Base-by-base conservation (phyloP, 2,797 vertebrate species). In the Chromis chromis region DNA sequence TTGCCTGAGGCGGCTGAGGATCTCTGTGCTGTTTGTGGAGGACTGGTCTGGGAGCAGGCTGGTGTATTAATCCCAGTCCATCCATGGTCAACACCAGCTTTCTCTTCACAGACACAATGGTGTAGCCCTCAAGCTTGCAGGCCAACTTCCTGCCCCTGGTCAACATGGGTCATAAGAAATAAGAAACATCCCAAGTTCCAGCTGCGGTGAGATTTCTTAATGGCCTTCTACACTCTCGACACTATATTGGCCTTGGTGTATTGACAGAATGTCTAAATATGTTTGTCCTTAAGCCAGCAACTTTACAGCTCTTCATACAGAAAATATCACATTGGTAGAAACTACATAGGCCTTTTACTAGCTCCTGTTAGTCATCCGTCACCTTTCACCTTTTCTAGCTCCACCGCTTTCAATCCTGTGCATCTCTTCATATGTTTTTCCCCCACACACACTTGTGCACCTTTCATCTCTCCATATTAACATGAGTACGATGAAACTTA, bases 111-210 rank as follows among this genome's bases (percentile, higher is more conserved):
- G 65, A 77, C 31, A 25, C 54, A 33, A 12, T 57, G 59, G 31
- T 78, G 82, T 55, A 65, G 60, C 74, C 79, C 71, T 79, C 21
- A 12, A 82, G 58, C 66, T 71, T 19, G 7, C 57, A 54, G 65
- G 48, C 52, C 40, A 54, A 25, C 62, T 48, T 68, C 14, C 52
- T 61, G 63, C 50, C 39, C 17, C 60, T 48, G 48, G 58, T 80
- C 76, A 84, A 65, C 65, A 62, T 14, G 24, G 61, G 70, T 82
- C 62, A 79, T 9, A 36, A 36, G 11, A 36, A 36, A 17, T 39
- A 27, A 62, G 59, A 73, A 63, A 46, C 52, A 60, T 21, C 42
- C 22, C 22, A 77, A 70, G 46, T 58, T 52, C 57, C 27, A 10
- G 53, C 50, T 31, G 58, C n/a, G 44, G 50, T 65, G 25, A 33